phyloP scores from a whole-genome alignment of 2,113 vertebrate species.

The Apodemus speciosus region DNA sequence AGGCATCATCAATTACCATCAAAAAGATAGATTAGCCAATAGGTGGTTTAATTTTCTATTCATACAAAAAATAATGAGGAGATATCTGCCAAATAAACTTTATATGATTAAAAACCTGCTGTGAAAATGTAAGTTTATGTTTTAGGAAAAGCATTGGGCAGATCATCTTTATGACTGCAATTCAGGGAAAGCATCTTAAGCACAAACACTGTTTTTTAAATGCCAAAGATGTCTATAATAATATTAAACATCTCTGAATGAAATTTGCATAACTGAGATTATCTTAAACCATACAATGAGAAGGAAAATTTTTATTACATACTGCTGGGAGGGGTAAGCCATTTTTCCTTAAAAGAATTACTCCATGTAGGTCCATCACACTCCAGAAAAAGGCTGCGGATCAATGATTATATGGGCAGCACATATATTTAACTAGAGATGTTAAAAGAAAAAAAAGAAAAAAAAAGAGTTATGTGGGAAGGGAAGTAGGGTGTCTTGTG shows the following conservation, averaged over 20 bases:
- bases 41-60: slow-evolving; percentile 24
- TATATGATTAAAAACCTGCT: slow-evolving; percentile 14
- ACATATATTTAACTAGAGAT: background rate
- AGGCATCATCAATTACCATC: slow-evolving; percentile 44
- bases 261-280: background rate
- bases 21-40: slow-evolving; percentile 41
- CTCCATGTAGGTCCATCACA: background rate
- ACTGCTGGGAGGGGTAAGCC: accelerated
- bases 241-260: slow-evolving; percentile 20
- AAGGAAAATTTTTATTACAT: too few relatives aligned
- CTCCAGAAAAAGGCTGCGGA: too few relatives aligned
- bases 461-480: background rate
- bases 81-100: slow-evolving; percentile 11
- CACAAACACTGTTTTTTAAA: background rate
- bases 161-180: background rate
- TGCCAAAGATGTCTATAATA: background rate
- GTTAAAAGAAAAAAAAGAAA: too few relatives aligned
- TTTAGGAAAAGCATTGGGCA: background rate
- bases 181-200: background rate
- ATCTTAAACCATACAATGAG: too few relatives aligned
- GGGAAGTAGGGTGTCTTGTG: background rate
- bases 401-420: background rate
- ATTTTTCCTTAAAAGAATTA: background rate
- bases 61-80: slow-evolving; percentile 30
- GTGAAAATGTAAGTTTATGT: background rate